phyloP scores from a whole-genome alignment of 2,113 vertebrate species.

The Alligator mississippiensis region DNA sequence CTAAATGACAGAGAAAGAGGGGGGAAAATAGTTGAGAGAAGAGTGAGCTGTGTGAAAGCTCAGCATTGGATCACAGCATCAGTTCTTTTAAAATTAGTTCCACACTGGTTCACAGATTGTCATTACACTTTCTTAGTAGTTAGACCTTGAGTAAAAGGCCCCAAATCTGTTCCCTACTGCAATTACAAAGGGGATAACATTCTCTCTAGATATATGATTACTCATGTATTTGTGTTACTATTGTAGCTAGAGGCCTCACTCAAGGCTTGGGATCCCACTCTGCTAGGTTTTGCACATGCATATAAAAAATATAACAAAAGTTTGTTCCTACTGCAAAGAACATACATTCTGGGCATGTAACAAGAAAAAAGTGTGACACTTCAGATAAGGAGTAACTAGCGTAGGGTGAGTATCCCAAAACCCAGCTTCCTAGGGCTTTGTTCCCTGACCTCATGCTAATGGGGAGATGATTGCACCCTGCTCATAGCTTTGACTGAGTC shows the following conservation, averaged over 20 bases:
- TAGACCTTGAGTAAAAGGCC: neutral
- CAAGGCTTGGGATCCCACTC: accelerated
- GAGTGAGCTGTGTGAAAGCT: neutral
- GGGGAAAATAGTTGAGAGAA: too few species aligned
- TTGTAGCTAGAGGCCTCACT: neutral
- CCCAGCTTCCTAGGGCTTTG: neutral
- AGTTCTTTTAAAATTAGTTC: neutral
- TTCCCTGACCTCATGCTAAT: accelerated
- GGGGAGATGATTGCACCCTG: neutral
- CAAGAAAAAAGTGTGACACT: neutral
- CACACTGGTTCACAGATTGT: neutral
- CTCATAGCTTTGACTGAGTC: neutral
- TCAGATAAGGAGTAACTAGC: neutral
- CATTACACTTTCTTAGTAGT: accelerated
- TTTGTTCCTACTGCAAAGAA: accelerated
- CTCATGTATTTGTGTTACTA: accelerated
- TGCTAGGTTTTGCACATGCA: neutral
- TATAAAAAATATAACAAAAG: neutral
- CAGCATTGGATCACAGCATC: neutral
- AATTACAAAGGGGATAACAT: accelerated
- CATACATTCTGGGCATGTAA: too few species aligned
- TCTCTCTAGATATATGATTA: accelerated
- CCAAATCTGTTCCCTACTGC: neutral
- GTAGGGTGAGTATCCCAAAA: too few species aligned
- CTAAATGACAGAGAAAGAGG: accelerated